Evolutionary conservation across 2,113 vertebrate species (phyloP), one percentile per base, ranked within the genome.

Genomic region (Salvelinus namaycush): DNA sequence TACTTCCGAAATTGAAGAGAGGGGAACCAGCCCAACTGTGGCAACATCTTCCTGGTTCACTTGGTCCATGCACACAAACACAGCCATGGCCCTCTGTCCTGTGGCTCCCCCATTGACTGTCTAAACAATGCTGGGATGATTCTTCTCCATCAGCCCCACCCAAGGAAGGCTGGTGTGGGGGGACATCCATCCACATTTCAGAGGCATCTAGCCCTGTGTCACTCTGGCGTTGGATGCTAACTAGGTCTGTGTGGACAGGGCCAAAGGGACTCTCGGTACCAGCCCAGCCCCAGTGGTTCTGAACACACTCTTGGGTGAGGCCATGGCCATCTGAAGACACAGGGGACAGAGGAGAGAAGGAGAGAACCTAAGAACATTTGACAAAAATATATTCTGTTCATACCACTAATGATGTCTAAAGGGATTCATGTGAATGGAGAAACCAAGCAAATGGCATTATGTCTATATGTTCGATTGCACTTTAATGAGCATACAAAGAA

Each of bases 1-100:
- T 70, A 76, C 75, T n/a, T 39, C 67, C 22, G 9, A 26, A 49
- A 44, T n/a, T 5, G n/a, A 48, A 26, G 57, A 70, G 18, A 26
- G 75, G 75, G 22, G 51, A 76, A 14, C 57, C 31, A 16, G 22
- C 16, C 68, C 67, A 75, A 14, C 27, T n/a, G 26, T 68, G 64
- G 8, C 64, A 29, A n/a, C 24, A 62, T 59, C 67, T 62, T 39
- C 44, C 75, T 26, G 51, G 70, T 27, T 1, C 5, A 8, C 51
- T 70, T 20, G 20, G 54, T 14, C n/a, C 39, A 48, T 20, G 48
- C 34, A 70, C 6, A 70, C 68, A 70, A 34, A 26, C 48, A 68
- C 74, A 75, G 1, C 74, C 65, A 34, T 54, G 18, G 5, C 29
- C 65, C 20, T 68, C 48, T 29, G 13, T 31, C 24, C 48, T 13